Evolutionary conservation across 1,140 invertebrate genomes (phyloP).

Genomic region (Zophobas morio): DNA sequence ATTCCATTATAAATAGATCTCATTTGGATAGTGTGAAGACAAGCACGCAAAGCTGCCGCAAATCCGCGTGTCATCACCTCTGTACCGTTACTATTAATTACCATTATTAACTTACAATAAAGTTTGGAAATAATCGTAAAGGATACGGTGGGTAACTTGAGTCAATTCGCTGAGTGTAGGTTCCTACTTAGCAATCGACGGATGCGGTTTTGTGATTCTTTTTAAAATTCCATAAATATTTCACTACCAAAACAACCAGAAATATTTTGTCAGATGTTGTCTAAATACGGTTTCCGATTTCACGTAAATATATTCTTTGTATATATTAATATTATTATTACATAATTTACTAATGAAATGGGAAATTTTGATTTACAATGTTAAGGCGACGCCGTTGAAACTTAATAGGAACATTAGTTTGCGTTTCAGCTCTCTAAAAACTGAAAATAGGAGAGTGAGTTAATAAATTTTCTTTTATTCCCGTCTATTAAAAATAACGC

Average conservation of each 20-base stretch:
- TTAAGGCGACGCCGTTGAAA: too few species aligned
- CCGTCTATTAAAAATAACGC: too few species aligned
- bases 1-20: background rate
- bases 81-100: background rate
- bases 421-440: too few species aligned
- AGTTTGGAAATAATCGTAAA: constrained; percentile 3
- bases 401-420: too few species aligned
- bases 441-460: too few species aligned
- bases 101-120: background rate
- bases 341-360: too few species aligned
- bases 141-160: background rate
- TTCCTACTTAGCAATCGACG: background rate
- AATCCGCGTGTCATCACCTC: background rate
- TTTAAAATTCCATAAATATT: constrained; percentile 4
- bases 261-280: background rate
- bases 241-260: background rate
- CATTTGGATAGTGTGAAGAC: background rate
- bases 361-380: too few species aligned
- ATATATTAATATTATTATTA: too few species aligned
- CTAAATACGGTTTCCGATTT: background rate
- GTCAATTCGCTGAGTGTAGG: background rate
- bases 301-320: too few species aligned
- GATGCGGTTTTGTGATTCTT: background rate
- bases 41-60: background rate
- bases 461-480: too few species aligned